Conservation (phyloP, 2,113 vertebrate species). For the Xyrauchen texanus region DNA sequence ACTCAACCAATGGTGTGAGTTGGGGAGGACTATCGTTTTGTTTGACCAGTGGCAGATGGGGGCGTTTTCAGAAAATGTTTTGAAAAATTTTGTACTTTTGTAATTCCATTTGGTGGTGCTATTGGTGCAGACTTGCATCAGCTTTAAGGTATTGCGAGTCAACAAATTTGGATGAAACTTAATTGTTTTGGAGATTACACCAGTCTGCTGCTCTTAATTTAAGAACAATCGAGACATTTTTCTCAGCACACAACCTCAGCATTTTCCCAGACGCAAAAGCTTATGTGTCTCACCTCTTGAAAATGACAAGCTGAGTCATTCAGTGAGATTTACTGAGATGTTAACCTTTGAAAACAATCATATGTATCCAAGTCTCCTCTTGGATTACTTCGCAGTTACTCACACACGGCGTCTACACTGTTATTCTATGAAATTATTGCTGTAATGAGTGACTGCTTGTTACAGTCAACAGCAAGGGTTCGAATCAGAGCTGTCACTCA, state of each 20-base stretch:
- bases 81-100: too few species aligned
- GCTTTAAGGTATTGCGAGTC: too few species aligned
- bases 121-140: too few species aligned
- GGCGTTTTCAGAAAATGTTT: too few species aligned
- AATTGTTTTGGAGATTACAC: neutral
- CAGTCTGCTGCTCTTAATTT: neutral
- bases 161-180: neutral
- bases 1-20: too few species aligned
- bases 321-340: neutral
- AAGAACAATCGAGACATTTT: neutral
- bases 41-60: too few species aligned
- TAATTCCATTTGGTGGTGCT: too few species aligned
- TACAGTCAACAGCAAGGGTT: too few species aligned
- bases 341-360: neutral
- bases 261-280: neutral
- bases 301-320: slow-evolving; percentile 18
- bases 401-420: neutral
- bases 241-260: slow-evolving; percentile 21
- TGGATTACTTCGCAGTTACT: neutral
- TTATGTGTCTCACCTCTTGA: slow-evolving; percentile 6
- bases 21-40: too few species aligned
- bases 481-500: too few species aligned
- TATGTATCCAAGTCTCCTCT: neutral
- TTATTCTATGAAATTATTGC: too few species aligned
- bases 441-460: too few species aligned